Conservation (phyloP, 1,140 invertebrate genomes). For the Macrosteles quadrilineatus region DNA sequence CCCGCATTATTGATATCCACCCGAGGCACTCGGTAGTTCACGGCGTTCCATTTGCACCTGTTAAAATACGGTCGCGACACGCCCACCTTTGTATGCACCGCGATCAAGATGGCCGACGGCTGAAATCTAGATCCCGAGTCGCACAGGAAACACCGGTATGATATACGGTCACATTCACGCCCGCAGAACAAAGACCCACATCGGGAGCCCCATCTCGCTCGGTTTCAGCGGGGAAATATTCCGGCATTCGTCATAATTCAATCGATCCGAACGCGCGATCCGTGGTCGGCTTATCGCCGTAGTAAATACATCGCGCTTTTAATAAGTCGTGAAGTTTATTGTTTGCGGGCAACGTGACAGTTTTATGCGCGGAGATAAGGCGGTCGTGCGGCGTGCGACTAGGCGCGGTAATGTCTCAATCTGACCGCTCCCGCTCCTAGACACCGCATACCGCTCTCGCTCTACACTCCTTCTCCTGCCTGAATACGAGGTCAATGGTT, state of each 20-base stretch:
- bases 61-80: conserved; percentile 5
- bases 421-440: too few relatives aligned
- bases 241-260: conserved; percentile 23
- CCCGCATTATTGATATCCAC: neutral
- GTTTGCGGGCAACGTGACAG: neutral
- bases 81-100: conserved; percentile 21
- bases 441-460: too few relatives aligned
- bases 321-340: conserved; percentile 23
- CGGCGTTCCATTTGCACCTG: conserved; percentile 21
- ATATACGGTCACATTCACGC: conserved; percentile 21
- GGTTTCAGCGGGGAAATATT: conserved; percentile 7
- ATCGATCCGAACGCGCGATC: conserved; percentile 3
- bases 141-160: neutral
- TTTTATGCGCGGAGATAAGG: conserved; percentile 4
- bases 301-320: conserved; percentile 23
- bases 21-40: conserved; percentile 19
- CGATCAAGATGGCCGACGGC: conserved; percentile 15
- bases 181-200: conserved; percentile 6
- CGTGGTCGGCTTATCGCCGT: conserved; percentile 6
- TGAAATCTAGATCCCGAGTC: conserved; percentile 6
- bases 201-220: neutral
- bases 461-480: too few relatives aligned
- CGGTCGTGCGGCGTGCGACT: too few relatives aligned
- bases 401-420: too few relatives aligned
- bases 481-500: too few relatives aligned